These are phyloP conservation scores for Phainopepla nitens DNA, from an alignment of 2,113 vertebrate species.

Conservation along the genomic window DNA sequence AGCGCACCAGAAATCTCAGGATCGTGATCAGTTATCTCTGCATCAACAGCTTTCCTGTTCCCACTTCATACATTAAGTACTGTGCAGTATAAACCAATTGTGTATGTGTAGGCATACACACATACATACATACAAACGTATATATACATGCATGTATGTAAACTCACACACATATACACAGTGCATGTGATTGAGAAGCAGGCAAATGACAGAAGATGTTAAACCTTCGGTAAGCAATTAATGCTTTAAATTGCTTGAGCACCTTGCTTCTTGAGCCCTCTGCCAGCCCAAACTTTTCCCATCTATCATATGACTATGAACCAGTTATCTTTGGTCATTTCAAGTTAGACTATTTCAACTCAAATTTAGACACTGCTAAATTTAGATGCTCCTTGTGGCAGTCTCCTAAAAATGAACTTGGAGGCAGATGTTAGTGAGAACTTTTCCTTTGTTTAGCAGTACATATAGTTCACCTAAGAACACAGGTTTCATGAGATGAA, in stretches of 20 bases:
- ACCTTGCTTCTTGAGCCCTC: background rate
- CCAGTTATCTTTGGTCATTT: background rate
- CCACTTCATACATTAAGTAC: background rate
- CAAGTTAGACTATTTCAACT: background rate
- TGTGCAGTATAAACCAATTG: background rate
- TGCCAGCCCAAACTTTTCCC: background rate
- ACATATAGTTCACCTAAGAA: background rate
- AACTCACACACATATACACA: background rate
- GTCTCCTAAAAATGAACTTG: background rate
- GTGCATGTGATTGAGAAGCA: background rate
- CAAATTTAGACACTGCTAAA: background rate
- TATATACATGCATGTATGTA: background rate
- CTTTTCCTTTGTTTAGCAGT: background rate
- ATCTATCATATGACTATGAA: background rate
- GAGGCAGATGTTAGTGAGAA: background rate
- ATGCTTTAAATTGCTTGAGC: background rate
- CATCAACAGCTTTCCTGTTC: background rate
- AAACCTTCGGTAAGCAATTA: background rate
- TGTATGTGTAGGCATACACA: background rate
- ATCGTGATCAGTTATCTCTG: background rate
- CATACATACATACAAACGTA: fast-evolving
- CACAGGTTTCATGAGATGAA: background rate
- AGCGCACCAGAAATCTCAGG: background rate
- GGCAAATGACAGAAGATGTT: background rate
- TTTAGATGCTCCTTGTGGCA: background rate